These are phyloP conservation scores for Tamias sibiricus DNA, from an alignment of 2,113 vertebrate genomes.

Conservation along the genomic window DNA sequence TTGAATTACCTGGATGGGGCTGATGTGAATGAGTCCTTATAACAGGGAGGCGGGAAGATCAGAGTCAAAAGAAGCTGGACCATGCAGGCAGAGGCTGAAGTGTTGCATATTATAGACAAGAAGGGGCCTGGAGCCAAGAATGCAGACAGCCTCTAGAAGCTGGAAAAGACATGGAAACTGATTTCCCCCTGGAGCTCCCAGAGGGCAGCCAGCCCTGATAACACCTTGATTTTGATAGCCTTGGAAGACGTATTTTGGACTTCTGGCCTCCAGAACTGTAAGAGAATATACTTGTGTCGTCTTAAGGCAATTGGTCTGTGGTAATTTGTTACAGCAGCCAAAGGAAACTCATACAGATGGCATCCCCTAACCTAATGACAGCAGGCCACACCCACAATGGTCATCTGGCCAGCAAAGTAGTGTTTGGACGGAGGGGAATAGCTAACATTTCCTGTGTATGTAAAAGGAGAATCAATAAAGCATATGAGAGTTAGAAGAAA, in stretches of 20 bases:
- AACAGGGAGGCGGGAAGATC: neutral
- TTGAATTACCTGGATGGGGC: neutral
- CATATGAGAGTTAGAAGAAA: neutral
- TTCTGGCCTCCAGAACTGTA: neutral
- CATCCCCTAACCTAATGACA: neutral
- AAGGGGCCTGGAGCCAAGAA: neutral
- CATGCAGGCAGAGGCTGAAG: neutral
- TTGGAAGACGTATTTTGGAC: neutral
- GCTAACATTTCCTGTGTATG: neutral
- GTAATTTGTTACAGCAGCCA: neutral
- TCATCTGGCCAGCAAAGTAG: too few relatives aligned
- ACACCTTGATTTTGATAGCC: neutral
- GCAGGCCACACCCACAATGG: rapidly evolving
- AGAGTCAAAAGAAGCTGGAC: neutral
- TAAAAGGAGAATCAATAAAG: neutral
- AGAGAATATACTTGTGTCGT: neutral
- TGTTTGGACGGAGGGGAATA: neutral
- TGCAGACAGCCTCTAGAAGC: neutral
- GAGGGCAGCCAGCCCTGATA: neutral
- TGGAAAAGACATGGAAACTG: neutral
- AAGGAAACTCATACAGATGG: neutral
- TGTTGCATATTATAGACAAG: neutral
- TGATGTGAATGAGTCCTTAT: neutral
- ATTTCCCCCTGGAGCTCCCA: neutral
- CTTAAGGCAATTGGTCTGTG: neutral